Evolutionary conservation across 2,113 vertebrate species (phyloP), one percentile per base, ranked within the genome.

Genomic region (Plecotus auritus): DNA sequence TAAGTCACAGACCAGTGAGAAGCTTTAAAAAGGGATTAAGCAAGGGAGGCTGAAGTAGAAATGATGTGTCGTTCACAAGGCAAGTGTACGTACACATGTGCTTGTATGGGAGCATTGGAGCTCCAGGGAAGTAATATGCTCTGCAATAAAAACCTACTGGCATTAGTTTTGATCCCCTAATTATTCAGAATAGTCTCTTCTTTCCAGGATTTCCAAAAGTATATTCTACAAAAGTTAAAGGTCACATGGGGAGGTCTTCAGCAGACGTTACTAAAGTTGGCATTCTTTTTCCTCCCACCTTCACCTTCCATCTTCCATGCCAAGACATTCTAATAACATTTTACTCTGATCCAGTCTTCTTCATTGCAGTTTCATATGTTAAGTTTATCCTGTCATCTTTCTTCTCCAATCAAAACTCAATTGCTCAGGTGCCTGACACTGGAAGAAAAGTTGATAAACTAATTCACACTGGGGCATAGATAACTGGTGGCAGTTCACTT

Each of bases 341-440:
- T 72, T 11, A 7, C 7, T 26, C 67, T 73, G 18, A 30, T 20
- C 42, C 35, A 4, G 1, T 17, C 22, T 35, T 66, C 40, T 42
- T 4, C 20, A 49, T 14, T 2, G 16, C 14, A 4, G 30, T 20
- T 35, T 47, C 47, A 9, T 7, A 56, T 59, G 69, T 59, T 11
- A 40, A 35, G 13, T 37, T 13, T 76, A 26, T 42, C 9, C 30
- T 56, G 45, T 89, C 42, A 32, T n/a, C n/a, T 61, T 40, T 78
- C 72, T 93, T 93, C 51, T 81, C 32, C 54, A 77, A 40, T 61
- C 30, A 49, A 88, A 93, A 47, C 37, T 84, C 82, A 35, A 22
- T 13, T 56, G 42, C 42, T 69, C 6, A 37, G 9, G 11, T 64
- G 9, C 67, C 35, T 45, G 54, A 73, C 61, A 42, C 47, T 9